phyloP scores from a whole-genome alignment of 2,888 invertebrate species.

The Taenaris catops region DNA sequence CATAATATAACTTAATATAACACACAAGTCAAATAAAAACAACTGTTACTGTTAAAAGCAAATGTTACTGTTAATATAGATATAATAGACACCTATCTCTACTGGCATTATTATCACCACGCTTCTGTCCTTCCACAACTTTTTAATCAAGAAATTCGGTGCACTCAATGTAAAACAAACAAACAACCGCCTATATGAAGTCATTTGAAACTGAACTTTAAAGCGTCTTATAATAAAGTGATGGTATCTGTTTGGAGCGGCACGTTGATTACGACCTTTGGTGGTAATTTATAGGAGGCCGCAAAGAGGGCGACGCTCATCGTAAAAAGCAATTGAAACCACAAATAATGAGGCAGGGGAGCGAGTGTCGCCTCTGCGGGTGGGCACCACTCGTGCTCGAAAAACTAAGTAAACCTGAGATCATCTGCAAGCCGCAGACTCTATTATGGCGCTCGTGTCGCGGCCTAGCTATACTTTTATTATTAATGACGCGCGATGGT shows the following conservation, averaged over 20 bases:
- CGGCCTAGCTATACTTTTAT: conserved; percentile 64
- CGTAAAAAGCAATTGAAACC: conserved; percentile 78
- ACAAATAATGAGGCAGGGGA: conserved; percentile 67
- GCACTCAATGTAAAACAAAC: conserved; percentile 1
- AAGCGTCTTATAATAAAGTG: neutral
- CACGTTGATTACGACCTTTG: conserved; percentile 42
- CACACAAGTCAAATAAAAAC: too few relatives aligned
- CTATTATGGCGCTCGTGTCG: conserved; percentile 50
- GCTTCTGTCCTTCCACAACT: conserved; percentile 15
- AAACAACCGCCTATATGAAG: conserved; percentile 5
- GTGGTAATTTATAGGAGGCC: conserved; percentile 41
- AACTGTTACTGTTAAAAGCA: too few relatives aligned
- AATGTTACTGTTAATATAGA: too few relatives aligned
- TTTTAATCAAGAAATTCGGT: conserved; percentile 25
- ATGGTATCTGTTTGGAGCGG: neutral
- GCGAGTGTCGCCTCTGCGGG: conserved; percentile 63
- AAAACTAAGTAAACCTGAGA: conserved; percentile 72
- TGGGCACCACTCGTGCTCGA: conserved; percentile 74
- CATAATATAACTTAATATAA: too few relatives aligned
- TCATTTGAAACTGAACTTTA: conserved; percentile 20
- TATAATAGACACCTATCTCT: neutral
- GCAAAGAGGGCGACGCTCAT: conserved; percentile 51
- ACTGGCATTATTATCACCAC: neutral
- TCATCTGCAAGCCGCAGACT: conserved; percentile 62
- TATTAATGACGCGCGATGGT: conserved; percentile 63